Evolutionary conservation across 2,113 vertebrate species (phyloP), one percentile per base, ranked within the genome.

Genomic region (Fregata magnificens): DNA sequence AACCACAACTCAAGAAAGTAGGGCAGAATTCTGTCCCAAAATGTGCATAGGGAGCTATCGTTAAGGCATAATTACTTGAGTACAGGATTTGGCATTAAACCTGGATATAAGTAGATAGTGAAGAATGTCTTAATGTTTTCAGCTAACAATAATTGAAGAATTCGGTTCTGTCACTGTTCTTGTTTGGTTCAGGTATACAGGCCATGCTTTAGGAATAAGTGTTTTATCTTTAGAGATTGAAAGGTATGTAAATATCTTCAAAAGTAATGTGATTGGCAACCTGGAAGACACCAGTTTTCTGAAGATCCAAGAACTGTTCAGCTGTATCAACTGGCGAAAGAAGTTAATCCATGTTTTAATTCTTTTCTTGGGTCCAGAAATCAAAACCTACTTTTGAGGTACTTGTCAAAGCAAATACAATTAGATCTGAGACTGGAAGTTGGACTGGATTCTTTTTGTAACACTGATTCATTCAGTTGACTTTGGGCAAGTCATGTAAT

Each of bases 291-390:
- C 11, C 26, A n/a, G 13, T 91, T 94, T 82, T 70, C 59, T 86
- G 97, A 93, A 88, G 84, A 93, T 80, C 42, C 55, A 40, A 59
- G 82, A 93, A 66, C 49, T 81, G 22, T 88, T 95, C 86, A 53
- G 3, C 59, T 69, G 0, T 78, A 49, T 82, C 86, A 56, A 14
- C 78, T 81, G 71, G 42, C 42, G 80, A 40, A 89, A 72, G 19
- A 72, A 88, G 18, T 80, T 95, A 59, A 67, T 73, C 67, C 15
- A 9, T 67, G 26, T 90, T 82, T 67, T 93, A 83, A 16, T 73
- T 69, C 9, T 67, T 90, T 59, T 63, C 38, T 86, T 91, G 16
- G 6, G 21, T 90, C 24, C 58, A 95, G 62, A 97, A 89, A 85
- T 86, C 50, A 86, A 89, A 92, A 66, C 3, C 9, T 91, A 12